These are phyloP conservation scores for Oxygymnocypris stewartii DNA, from an alignment of 2,113 vertebrate genomes.

Conservation along the genomic window DNA sequence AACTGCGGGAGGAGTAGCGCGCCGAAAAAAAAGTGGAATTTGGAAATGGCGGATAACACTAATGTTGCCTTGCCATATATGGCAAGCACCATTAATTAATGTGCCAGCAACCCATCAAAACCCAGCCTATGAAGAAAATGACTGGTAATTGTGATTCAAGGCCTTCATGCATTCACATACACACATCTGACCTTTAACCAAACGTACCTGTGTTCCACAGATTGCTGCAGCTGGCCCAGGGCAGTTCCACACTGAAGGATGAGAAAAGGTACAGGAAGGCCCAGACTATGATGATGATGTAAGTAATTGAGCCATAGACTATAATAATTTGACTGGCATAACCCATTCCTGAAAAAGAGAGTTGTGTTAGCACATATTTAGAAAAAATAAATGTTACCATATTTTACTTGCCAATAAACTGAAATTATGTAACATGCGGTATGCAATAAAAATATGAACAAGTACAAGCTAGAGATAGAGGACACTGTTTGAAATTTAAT, in stretches of 20 bases:
- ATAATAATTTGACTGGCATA: conserved; percentile 66
- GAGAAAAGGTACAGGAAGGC: conserved; percentile 84
- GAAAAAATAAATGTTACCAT: not conserved
- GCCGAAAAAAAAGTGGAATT: too few relatives aligned
- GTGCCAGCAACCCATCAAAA: not conserved
- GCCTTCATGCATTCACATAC: not conserved
- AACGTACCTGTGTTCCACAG: conserved; percentile 86
- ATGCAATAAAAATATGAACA: not conserved
- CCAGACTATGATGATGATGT: conserved; percentile 71
- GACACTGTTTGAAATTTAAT: not conserved
- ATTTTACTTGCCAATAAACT: not conserved
- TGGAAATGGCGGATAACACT: too few relatives aligned
- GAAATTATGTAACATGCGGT: not conserved
- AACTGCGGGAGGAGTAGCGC: too few relatives aligned
- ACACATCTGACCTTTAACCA: not conserved
- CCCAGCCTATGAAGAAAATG: not conserved
- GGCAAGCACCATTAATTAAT: too few relatives aligned
- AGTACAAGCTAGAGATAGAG: not conserved
- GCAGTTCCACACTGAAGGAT: conserved; percentile 81
- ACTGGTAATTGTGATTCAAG: not conserved
- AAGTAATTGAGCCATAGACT: conserved; percentile 65
- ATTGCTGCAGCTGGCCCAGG: conserved; percentile 84
- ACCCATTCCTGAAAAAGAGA: conserved; percentile 61
- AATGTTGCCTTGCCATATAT: too few relatives aligned
- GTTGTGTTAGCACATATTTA: not conserved